Evolutionary conservation across 2,888 invertebrate genomes (phyloP).

Genomic region (Scotopteryx bipunctaria): DNA sequence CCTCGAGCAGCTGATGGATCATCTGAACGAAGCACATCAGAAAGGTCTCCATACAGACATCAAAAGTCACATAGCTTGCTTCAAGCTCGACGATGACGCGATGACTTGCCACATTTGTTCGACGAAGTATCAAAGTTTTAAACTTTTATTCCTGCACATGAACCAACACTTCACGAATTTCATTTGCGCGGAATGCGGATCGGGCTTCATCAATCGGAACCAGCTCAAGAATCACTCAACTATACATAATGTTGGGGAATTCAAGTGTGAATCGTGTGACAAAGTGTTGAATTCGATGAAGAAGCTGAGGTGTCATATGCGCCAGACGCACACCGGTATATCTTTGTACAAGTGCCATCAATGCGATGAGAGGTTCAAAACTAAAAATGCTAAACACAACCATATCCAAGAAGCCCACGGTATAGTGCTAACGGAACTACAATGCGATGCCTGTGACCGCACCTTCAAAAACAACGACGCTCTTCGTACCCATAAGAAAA

Average conservation of each 20-base stretch:
- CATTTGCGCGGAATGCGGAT: conserved; percentile 52
- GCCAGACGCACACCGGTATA: conserved; percentile 17
- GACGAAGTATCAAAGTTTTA: conserved; percentile 47
- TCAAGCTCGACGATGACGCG: conserved; percentile 48
- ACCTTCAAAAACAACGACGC: conserved; percentile 54
- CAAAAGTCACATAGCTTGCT: conserved; percentile 50
- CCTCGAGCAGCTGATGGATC: conserved; percentile 45
- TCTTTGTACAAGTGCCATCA: conserved; percentile 49
- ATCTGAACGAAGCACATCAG: conserved; percentile 46
- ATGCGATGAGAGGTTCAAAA: conserved; percentile 56
- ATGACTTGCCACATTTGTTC: conserved; percentile 51
- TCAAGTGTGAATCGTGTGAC: conserved; percentile 27
- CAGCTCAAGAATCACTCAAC: conserved; percentile 47
- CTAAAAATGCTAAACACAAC: conserved; percentile 38
- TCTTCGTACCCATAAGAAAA: conserved; percentile 55
- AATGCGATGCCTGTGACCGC: conserved; percentile 61
- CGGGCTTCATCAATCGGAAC: conserved; percentile 33
- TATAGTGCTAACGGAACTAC: conserved; percentile 42
- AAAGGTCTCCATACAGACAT: conserved; percentile 46
- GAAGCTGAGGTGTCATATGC: conserved; percentile 18
- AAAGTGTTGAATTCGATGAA: conserved; percentile 20
- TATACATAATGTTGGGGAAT: conserved; percentile 53
- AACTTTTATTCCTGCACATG: conserved; percentile 56
- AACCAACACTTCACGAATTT: conserved; percentile 56
- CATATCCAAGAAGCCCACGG: conserved; percentile 62